phyloP scores from a whole-genome alignment of 2,888 invertebrate genomes.

The Drosophila melanosoma region DNA sequence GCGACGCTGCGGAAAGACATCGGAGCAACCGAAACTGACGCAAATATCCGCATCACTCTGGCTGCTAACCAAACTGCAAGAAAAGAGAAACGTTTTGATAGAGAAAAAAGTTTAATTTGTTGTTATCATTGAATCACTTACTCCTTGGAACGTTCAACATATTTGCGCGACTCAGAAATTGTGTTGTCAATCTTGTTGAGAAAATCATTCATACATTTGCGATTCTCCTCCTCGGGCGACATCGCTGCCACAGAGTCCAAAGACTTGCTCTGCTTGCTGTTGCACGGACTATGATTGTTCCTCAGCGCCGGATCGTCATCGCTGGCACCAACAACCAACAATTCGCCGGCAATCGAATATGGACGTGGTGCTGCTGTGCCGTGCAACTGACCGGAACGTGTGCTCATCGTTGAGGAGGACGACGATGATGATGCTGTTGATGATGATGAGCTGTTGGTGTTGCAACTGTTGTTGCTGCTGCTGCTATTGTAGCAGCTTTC shows the following conservation, averaged over 20 bases:
- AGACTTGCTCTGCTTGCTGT: conserved; percentile 84
- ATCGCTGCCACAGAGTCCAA: conserved; percentile 86
- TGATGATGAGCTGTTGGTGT: conserved; percentile 57
- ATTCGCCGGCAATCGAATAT: conserved; percentile 86
- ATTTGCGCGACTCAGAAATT: conserved; percentile 93
- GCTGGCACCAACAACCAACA: conserved; percentile 74
- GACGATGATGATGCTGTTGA: conserved; percentile 48
- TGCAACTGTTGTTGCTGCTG: conserved; percentile 45
- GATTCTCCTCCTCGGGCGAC: conserved; percentile 90
- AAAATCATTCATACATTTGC: conserved; percentile 91
- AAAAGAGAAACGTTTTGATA: not conserved
- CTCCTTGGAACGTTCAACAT: conserved; percentile 94
- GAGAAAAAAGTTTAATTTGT: not conserved
- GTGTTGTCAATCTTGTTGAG: conserved; percentile 93
- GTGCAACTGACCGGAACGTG: conserved; percentile 78
- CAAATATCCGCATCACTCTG: conserved; percentile 83
- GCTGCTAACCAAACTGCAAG: conserved; percentile 79
- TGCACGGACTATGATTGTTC: conserved; percentile 71
- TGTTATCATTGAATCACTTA: conserved; percentile 86
- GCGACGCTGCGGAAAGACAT: conserved; percentile 77
- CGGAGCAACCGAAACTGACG: conserved; percentile 67
- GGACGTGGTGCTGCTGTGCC: conserved; percentile 84
- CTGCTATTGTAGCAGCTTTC: conserved; percentile 38
- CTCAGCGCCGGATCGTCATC: conserved; percentile 71
- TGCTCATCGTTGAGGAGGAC: conserved; percentile 19